Base-by-base conservation (phyloP, 2,797 vertebrate genomes). In the Peromyscus aztecus region DNA sequence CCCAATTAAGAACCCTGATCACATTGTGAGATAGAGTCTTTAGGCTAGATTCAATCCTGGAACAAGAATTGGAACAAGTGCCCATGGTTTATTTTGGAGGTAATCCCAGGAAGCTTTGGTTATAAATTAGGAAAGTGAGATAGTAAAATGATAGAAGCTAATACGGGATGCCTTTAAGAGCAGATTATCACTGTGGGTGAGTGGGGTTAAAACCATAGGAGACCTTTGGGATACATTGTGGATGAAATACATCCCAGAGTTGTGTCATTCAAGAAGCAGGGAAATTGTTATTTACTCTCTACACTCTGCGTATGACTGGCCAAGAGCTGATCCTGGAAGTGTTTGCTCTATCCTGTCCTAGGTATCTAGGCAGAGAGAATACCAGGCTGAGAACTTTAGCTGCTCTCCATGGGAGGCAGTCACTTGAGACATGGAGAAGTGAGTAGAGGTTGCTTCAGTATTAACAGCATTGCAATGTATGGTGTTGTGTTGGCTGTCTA, bases 11-110 rank as follows among this genome's bases (percentile, higher is more conserved):
- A 69, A 77, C 9, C n/a, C 9, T 73, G 7, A 67, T 89, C 71
- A 16, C 55, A 46, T 37, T 27, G 46, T 90, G 17, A n/a, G 4
- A 69, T 40, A 67, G 0, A 34, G 55, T 78, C 17, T 89, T 81
- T 59, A 84, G 76, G 40, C 73, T 85, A 71, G 76, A 78, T 89
- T 92, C 78, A 81, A 27, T 91, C 71, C 81, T 61, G 13, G 94
- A 88, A 86, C 24, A 65, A 91, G 83, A 69, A 49, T 57, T 49
- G 63, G 65, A 52, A 52, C 52, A 52, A 71, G 31, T 91, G 40
- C 49, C 23, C 5, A 3, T n/a, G 65, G 34, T 78, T 84, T 94
- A 31, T 75, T 81, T 92, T 87, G 94, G 85, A 93, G 94, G 19
- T 63, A 19, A 92, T 89, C 55, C 84, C 77, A 13, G 92, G 92